Base-by-base conservation (phyloP, 92 coral and sea anemone genomes). In the Siderastrea radians region DNA sequence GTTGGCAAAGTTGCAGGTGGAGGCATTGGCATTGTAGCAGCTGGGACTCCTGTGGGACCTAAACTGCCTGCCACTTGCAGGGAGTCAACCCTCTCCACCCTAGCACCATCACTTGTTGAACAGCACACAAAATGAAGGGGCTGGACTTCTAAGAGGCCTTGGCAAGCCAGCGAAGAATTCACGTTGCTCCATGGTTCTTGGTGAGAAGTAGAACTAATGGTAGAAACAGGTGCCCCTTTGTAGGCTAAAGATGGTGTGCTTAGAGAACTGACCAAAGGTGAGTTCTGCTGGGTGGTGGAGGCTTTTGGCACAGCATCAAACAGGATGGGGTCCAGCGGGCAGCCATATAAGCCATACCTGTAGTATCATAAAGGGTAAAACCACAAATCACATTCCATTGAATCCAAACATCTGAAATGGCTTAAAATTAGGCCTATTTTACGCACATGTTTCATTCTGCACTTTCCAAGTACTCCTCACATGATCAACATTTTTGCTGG, bases 61-160 rank as follows among this genome's bases (percentile, higher is more conserved):
- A 82, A 46, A 53, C 77, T 70, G 19, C 81, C 80, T 4, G 62
- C 43, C 38, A 84, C 70, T 11, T 45, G 77, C 17, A 11, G 73
- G 45, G 53, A 49, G 84, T 86, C 89, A 82, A 91, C 79, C 78
- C 93, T 91, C 77, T 98, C 99, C 64, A 96, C 97, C 68, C 96
- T 85, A 19, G 98, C 96, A 1, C 99, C 99, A 87, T 98, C 98
- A 89, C 99, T 98, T 12, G 95, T 94, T 1, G 99, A 94, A 78
- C 92, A 96, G 87, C 99, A 98, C 59, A 86, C 89, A 65, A 93
- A 98, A 77, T 98, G 98, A 72, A 98, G 89, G 17, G 99, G 98
- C 49, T 98, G 98, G 10, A 96, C 98, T 72, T 98, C 99, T 49
- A 98, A 79, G 47, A 98, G 94, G 7, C 99, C 99, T 55, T 93